Evolutionary conservation across 2,888 invertebrate species (phyloP).

Genomic region (Rambutsinella grinnellia): DNA sequence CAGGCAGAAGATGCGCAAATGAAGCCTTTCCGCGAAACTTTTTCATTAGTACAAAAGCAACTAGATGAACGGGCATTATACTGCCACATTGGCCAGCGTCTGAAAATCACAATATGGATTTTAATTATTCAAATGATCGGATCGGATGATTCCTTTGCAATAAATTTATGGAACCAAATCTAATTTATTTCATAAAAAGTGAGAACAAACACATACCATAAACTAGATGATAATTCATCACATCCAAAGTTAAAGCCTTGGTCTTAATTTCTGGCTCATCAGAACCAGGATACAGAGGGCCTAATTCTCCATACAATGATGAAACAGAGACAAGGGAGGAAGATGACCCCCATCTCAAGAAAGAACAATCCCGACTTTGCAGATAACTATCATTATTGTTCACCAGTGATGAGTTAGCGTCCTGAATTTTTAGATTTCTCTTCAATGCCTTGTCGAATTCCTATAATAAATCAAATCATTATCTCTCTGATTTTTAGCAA

Average conservation of each 20-base stretch:
- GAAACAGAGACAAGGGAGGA: conserved; percentile 44
- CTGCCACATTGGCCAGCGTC: conserved; percentile 41
- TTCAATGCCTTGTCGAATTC: conserved; percentile 13
- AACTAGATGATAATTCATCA: conserved; percentile 36
- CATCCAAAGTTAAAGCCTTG: conserved; percentile 20
- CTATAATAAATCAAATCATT: conserved; percentile 3
- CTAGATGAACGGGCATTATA: conserved; percentile 50
- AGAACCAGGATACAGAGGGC: conserved; percentile 9
- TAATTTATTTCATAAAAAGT: too few species aligned
- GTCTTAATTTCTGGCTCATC: background rate
- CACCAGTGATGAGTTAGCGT: too few species aligned
- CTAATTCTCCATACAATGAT: conserved; percentile 43
- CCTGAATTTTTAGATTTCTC: conserved; percentile 19
- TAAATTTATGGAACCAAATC: too few species aligned
- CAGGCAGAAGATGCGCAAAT: conserved; percentile 17
- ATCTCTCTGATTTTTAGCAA: background rate
- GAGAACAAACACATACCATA: conserved; percentile 41
- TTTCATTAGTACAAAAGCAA: conserved; percentile 53
- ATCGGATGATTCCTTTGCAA: too few species aligned
- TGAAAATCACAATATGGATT: too few species aligned
- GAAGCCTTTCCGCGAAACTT: conserved; percentile 36
- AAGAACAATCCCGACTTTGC: conserved; percentile 11
- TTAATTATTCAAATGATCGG: too few species aligned
- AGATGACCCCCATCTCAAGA: conserved; percentile 30
- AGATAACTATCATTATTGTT: conserved; percentile 14